Conservation (phyloP, 2,888 invertebrate species). For the Nomada fabriciana region DNA sequence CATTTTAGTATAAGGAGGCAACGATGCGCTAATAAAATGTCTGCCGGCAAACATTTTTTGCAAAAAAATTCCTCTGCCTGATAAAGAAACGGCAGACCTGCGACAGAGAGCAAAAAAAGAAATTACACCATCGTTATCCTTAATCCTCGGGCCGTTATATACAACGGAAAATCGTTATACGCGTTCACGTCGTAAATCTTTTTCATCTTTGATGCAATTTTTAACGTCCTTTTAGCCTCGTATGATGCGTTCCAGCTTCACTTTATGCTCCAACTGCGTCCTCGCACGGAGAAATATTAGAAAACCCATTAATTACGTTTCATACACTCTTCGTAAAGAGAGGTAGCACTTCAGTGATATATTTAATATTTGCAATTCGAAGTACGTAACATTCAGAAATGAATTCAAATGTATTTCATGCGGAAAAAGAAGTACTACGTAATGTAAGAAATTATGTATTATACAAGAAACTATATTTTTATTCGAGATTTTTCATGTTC, state of each 20-base stretch:
- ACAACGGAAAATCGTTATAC: slow-evolving; percentile 22
- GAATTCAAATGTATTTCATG: no score
- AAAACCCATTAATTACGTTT: slow-evolving; percentile 7
- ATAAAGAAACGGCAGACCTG: neutral
- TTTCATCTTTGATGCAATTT: slow-evolving; percentile 26
- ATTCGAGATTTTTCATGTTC: neutral
- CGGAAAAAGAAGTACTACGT: neutral
- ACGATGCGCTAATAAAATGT: slow-evolving; percentile 20
- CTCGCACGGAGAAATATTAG: neutral
- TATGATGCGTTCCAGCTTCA: neutral
- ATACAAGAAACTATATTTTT: neutral
- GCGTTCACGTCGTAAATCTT: slow-evolving; percentile 10
- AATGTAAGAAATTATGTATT: neutral
- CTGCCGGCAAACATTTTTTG: neutral
- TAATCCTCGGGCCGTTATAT: slow-evolving; percentile 22
- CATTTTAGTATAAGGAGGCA: neutral
- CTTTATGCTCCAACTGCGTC: neutral
- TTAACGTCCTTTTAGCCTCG: slow-evolving; percentile 2
- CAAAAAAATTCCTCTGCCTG: neutral
- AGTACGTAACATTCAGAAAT: neutral
- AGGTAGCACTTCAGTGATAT: neutral
- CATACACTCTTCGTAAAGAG: neutral
- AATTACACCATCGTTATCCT: slow-evolving; percentile 20
- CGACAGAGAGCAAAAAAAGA: neutral
- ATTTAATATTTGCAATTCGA: neutral